phyloP scores from a whole-genome alignment of 1,140 invertebrate species.

The Camponotus floridanus region DNA sequence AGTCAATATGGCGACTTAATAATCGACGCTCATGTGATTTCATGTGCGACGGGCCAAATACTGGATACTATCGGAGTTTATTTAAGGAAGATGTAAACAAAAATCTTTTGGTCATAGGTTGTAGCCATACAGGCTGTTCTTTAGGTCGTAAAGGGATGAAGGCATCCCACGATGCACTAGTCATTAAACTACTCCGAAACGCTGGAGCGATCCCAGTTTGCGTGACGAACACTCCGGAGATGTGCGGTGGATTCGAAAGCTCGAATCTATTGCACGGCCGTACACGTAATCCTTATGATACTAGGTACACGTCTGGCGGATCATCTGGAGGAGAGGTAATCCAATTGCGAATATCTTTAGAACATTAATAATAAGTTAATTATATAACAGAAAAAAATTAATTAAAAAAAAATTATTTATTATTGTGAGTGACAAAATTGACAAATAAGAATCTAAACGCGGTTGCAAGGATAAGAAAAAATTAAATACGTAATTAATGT shows the following conservation, averaged over 20 bases:
- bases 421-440: too few relatives aligned
- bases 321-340: constrained; percentile 92
- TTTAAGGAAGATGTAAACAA: neutral
- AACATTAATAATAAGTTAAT: too few relatives aligned
- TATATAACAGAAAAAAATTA: too few relatives aligned
- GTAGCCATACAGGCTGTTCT: constrained; percentile 90
- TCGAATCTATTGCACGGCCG: constrained; percentile 90
- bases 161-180: constrained; percentile 88
- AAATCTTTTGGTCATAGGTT: constrained; percentile 82
- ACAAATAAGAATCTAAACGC: too few relatives aligned
- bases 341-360: neutral
- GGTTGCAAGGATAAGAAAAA: too few relatives aligned
- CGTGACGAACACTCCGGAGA: constrained; percentile 94
- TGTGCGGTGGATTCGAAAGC: constrained; percentile 90
- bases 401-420: too few relatives aligned
- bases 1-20: too few relatives aligned
- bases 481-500: too few relatives aligned
- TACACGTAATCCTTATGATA: constrained; percentile 93
- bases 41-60: too few relatives aligned
- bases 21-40: too few relatives aligned
- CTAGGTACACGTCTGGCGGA: constrained; percentile 89
- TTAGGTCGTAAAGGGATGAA: constrained; percentile 86
- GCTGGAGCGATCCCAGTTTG: constrained; percentile 93
- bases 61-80: neutral
- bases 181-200: constrained; percentile 87